Evolutionary conservation across 2,113 vertebrate species (phyloP), one percentile per base, ranked within the genome.

Genomic region (Corythaixoides concolor): DNA sequence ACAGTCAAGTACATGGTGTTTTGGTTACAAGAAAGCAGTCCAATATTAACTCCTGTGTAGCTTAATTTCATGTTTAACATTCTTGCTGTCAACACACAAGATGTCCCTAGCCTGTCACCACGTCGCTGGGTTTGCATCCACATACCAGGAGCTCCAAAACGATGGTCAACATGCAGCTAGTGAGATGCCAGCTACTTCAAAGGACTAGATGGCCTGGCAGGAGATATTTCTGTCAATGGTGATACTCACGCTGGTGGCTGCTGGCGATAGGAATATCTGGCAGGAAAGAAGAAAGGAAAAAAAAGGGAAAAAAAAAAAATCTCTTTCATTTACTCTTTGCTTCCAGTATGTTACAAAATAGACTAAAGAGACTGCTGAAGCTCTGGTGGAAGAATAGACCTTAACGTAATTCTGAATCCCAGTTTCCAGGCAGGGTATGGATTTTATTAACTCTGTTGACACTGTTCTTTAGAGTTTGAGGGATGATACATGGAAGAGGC

Each of bases 21-120:
- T 93, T 91, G 63, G 33, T 94, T 93, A 9, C 50, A 79, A 50
- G 85, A 73, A 80, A 86, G 28, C 20, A 47, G 33, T 53, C 58
- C 59, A 35, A 15, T 74, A 89, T 84, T 89, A 93, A 78, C 60
- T 79, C 49, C 33, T 86, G 3, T 43, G 22, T 59, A 39, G 37
- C 19, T 90, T 95, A 74, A 77, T 84, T 90, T 83, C 30, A 23
- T 23, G 13, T 52, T 93, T 85, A 47, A 24, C 37, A 5, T 5
- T 91, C 2, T 3, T 33, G 9, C 18, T 45, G 45, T 41, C 56
- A 49, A 19, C 11, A 28, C 20, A n/a, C 22, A 60, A 53, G 83
- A 84, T 77, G 58, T 3, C 14, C 8, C 0, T 37, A 45, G 10
- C 33, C 19, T 75, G 23, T 56, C 27, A 83, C 62, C 56, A 30